Conservation (phyloP, 2,888 invertebrate genomes). For the Eucera pruinosa region DNA sequence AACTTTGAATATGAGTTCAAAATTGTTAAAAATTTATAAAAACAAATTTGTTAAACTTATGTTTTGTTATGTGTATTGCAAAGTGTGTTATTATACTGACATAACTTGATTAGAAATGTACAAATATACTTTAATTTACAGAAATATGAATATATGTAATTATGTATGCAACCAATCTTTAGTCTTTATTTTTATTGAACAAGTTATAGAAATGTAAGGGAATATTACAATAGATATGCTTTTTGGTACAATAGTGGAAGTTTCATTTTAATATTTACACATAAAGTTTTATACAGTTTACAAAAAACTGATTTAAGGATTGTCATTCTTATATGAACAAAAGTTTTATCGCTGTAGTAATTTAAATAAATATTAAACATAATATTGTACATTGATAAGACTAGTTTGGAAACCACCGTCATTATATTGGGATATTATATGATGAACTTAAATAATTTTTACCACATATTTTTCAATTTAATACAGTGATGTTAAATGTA, state of each 20-base stretch:
- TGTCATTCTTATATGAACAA: conserved; percentile 14
- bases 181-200: conserved; percentile 37
- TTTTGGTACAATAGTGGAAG: conserved; percentile 37
- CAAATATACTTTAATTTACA: too few species aligned
- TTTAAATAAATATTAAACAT: conserved; percentile 32
- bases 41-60: conserved; percentile 13
- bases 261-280: conserved; percentile 44
- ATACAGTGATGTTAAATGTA: conserved; percentile 20
- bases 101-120: too few species aligned
- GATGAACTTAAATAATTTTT: conserved; percentile 1
- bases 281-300: conserved; percentile 27
- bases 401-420: conserved; percentile 29
- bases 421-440: conserved; percentile 5
- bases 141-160: conserved; percentile 12
- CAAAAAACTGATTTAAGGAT: conserved; percentile 30
- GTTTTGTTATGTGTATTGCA: conserved; percentile 21
- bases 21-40: conserved; percentile 8
- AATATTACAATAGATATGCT: conserved; percentile 44
- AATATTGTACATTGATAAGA: conserved; percentile 43
- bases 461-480: conserved; percentile 17
- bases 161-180: conserved; percentile 8
- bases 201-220: conserved; percentile 28
- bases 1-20: not conserved
- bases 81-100: conserved; percentile 11
- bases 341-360: not conserved